Percentiles rank a stretch among this genome's conserved stretches.
Conservation (phyloP, 2,113 vertebrate genomes). For the Vulpes lagopus region DNA sequence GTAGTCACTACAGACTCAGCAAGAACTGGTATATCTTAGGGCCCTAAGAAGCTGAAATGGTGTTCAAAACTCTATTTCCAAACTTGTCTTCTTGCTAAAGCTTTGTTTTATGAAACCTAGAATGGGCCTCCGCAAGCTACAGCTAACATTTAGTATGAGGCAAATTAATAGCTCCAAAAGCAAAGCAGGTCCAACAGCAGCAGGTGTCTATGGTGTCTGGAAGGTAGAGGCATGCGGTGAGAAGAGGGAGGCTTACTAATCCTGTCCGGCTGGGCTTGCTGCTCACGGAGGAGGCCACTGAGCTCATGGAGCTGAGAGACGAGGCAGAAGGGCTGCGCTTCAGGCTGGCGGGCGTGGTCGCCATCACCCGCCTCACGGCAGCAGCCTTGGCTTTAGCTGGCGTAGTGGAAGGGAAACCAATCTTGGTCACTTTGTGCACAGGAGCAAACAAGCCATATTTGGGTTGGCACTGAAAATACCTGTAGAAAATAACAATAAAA, state of each 20-base stretch:
- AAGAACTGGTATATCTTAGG: neutral
- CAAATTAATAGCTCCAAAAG: neutral
- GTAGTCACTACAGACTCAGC: neutral
- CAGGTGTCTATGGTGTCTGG: neutral
- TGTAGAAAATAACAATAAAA: conserved; percentile 74
- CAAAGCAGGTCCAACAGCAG: neutral
- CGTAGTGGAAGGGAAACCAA: conserved; percentile 98
- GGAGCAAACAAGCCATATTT: conserved; percentile 99
- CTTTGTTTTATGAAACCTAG: neutral
- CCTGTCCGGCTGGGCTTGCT: conserved; percentile 98
- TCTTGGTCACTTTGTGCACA: conserved; percentile 98
- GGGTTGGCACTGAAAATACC: conserved; percentile 99
- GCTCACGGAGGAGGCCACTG: conserved; percentile 97
- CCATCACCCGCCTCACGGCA: conserved; percentile 91
- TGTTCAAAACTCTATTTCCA: neutral
- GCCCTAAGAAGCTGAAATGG: neutral
- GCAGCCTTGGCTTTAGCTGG: conserved; percentile 96
- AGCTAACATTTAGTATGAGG: neutral
- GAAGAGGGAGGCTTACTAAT: conserved; percentile 91
- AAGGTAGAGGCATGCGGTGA: conserved; percentile 59
- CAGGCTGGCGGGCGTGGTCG: conserved; percentile 89
- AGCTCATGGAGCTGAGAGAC: conserved; percentile 98
- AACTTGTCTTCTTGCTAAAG: conserved; percentile 4
- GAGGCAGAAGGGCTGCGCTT: conserved; percentile 97
- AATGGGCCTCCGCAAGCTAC: conserved; percentile 67